Conservation (phyloP, 2,797 vertebrate genomes). For the Ibycter americanus region DNA sequence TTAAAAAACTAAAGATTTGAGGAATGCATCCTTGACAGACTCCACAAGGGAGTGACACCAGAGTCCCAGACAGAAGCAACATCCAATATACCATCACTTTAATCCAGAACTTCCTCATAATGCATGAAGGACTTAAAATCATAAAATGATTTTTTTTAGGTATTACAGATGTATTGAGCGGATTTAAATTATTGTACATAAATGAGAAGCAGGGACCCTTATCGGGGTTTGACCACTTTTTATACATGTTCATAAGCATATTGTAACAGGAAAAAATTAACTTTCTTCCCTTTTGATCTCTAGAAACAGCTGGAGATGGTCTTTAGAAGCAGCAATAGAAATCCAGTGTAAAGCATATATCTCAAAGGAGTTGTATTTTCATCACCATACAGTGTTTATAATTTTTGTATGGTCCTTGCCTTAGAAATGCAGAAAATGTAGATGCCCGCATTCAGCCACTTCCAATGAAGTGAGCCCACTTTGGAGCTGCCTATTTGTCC, state of each 20-base stretch:
- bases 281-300: conserved; percentile 70
- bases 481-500: neutral
- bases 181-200: conserved; percentile 97
- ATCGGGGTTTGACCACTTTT: conserved; percentile 82
- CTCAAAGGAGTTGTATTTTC: conserved; percentile 67
- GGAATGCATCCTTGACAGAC: conserved; percentile 20
- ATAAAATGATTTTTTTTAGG: conserved; percentile 77
- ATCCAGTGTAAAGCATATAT: conserved; percentile 69
- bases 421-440: conserved; percentile 55
- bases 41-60: conserved; percentile 37
- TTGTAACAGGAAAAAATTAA: conserved; percentile 63
- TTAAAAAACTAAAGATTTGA: conserved; percentile 96
- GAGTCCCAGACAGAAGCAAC: conserved; percentile 65
- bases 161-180: conserved; percentile 81
- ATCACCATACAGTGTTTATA: conserved; percentile 57
- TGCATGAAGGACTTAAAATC: conserved; percentile 85
- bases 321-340: conserved; percentile 81
- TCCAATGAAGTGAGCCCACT: neutral
- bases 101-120: conserved; percentile 83
- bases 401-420: conserved; percentile 64
- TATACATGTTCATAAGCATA: conserved; percentile 80
- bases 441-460: neutral
- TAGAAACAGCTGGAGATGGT: conserved; percentile 62
- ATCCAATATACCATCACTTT: conserved; percentile 72
- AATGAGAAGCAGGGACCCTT: conserved; percentile 78